Evolutionary conservation across 92 coral and sea anemone species (phyloP).

Genomic region (Palythoa grandiflora): DNA sequence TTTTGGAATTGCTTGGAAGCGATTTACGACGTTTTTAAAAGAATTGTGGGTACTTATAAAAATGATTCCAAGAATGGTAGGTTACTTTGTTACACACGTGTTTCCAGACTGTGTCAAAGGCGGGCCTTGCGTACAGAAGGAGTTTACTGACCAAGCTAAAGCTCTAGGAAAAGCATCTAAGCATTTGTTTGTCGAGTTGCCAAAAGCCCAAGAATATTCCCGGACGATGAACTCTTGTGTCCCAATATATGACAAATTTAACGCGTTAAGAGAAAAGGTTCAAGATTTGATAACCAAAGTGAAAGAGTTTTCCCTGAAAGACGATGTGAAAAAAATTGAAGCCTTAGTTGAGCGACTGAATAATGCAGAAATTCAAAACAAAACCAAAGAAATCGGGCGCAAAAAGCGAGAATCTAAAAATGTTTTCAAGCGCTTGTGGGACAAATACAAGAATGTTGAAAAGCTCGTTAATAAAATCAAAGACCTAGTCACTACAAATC

Average conservation of each 20-base stretch:
- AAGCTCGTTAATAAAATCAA: slow-evolving; percentile 75
- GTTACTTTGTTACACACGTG: slow-evolving; percentile 73
- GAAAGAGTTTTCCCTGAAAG: slow-evolving; percentile 82
- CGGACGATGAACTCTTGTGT: slow-evolving; percentile 81
- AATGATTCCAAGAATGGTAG: slow-evolving; percentile 92
- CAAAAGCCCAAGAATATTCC: slow-evolving; percentile 82
- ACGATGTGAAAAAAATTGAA: slow-evolving; percentile 85
- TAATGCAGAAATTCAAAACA: slow-evolving; percentile 68
- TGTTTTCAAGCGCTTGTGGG: slow-evolving; percentile 37
- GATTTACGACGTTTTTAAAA: slow-evolving; percentile 78
- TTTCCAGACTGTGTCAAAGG: slow-evolving; percentile 85
- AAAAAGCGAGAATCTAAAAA: slow-evolving; percentile 47
- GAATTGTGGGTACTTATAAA: slow-evolving; percentile 70
- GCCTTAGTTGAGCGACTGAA: slow-evolving; percentile 80
- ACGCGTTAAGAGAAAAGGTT: slow-evolving; percentile 75
- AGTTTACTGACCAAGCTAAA: slow-evolving; percentile 87
- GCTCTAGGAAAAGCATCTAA: slow-evolving; percentile 73
- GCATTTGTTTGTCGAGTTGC: slow-evolving; percentile 56
- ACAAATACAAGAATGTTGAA: slow-evolving; percentile 57
- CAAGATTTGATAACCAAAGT: slow-evolving; percentile 79
- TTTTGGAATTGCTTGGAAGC: slow-evolving; percentile 70
- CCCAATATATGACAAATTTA: slow-evolving; percentile 72
- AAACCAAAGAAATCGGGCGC: slow-evolving; percentile 41
- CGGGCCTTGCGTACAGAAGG: slow-evolving; percentile 83
- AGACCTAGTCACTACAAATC: slow-evolving; percentile 67